A percentile compares a stretch with the other conserved stretches of the same genome.
Conservation (phyloP, 2,113 vertebrate genomes). For the Raja brachyura region DNA sequence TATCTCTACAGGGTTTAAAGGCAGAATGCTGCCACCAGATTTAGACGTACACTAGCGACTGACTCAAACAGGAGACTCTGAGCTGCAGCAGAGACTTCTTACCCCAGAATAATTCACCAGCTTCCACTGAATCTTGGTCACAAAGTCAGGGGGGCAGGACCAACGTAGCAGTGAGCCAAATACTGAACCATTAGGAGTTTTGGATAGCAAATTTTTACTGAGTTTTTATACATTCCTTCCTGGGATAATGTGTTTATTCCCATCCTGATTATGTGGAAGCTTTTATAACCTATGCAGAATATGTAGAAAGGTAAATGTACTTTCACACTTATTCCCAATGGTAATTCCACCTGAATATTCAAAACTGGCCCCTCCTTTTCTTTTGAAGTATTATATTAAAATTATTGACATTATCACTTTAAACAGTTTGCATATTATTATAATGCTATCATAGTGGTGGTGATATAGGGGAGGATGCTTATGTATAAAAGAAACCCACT, state of each 20-base stretch:
- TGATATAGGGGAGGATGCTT: background rate
- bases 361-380: background rate
- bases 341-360: background rate
- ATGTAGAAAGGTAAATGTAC: background rate
- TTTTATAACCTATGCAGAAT: background rate
- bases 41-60: no score
- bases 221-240: background rate
- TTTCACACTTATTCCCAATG: background rate
- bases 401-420: background rate
- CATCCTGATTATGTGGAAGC: background rate
- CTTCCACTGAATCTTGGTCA: no score
- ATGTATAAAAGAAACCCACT: background rate
- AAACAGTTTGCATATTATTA: background rate
- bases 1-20: no score
- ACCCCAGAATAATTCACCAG: no score
- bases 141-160: no score
- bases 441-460: slow-evolving; percentile 23
- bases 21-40: no score
- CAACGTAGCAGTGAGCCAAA: no score
- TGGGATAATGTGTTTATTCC: background rate
- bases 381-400: background rate
- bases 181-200: no score
- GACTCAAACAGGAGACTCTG: no score
- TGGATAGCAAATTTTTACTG: no score
- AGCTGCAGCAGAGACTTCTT: no score